phyloP scores from a whole-genome alignment of 2,797 vertebrate genomes.

The Anguilla megastoma region DNA sequence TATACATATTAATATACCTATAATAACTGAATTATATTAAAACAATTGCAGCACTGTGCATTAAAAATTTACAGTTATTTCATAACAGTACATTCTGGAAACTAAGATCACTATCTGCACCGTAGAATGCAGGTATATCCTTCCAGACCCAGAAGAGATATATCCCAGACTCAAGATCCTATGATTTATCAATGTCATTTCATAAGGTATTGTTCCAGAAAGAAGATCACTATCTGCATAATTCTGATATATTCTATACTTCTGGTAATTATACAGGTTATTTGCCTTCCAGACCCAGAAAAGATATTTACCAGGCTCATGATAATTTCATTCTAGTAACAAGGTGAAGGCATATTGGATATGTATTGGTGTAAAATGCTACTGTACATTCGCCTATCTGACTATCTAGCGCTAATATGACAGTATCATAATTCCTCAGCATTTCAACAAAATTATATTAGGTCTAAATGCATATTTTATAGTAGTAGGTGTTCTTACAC shows the following conservation, averaged over 20 bases:
- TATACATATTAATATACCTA: not conserved
- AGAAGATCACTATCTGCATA: not conserved
- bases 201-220: not conserved
- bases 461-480: constrained; percentile 47
- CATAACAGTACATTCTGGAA: not conserved
- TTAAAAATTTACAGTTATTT: not conserved
- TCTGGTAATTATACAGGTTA: not conserved
- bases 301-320: not conserved
- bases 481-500: constrained; percentile 25
- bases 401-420: not conserved
- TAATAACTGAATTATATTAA: not conserved
- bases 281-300: not conserved
- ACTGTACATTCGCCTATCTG: not conserved
- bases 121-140: not conserved
- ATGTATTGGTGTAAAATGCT: constrained; percentile 4
- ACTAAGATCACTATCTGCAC: not conserved
- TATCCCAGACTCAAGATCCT: constrained; percentile 5
- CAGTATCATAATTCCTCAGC: not conserved
- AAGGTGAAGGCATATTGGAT: constrained; percentile 14
- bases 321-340: constrained; percentile 16
- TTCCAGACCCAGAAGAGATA: not conserved
- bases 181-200: not conserved
- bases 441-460: not conserved
- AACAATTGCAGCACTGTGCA: not conserved
- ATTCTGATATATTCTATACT: not conserved